Percentiles rank a stretch among this genome's conserved stretches.
Conservation (phyloP, 2,797 vertebrate species). For the Tokudaia muenninki region DNA sequence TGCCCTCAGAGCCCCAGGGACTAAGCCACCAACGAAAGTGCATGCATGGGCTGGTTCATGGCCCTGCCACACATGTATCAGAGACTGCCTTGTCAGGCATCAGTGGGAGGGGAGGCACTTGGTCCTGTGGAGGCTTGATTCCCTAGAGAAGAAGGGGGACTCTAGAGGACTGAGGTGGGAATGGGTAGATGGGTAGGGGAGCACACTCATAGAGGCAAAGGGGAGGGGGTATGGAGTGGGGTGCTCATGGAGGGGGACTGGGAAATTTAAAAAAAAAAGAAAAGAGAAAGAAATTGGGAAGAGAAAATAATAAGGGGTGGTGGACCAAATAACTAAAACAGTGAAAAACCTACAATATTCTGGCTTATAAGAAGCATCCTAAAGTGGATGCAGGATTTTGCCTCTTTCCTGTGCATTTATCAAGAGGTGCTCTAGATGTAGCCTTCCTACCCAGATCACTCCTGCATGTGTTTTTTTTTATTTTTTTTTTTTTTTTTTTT, state of each 20-base stretch:
- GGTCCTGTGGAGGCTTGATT: not conserved
- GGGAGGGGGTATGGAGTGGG: not conserved
- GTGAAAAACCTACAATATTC: not conserved
- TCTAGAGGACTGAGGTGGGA: not conserved
- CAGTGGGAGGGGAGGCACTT: not conserved
- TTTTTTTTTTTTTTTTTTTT: no score
- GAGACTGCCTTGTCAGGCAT: not conserved
- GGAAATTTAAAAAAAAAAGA: not conserved
- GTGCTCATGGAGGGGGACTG: not conserved
- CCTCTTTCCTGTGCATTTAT: not conserved
- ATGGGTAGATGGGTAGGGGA: not conserved
- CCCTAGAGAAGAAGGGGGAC: no score
- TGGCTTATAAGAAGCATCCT: not conserved
- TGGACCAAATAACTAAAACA: constrained; percentile 13
- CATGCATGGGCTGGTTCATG: not conserved
- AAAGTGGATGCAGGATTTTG: not conserved
- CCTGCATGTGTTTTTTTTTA: not conserved
- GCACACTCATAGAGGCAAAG: not conserved
- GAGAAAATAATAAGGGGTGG: constrained; percentile 18
- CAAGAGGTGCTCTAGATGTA: not conserved
- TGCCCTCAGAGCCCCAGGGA: not conserved
- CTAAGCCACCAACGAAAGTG: not conserved
- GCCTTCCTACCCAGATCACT: not conserved
- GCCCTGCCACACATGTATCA: not conserved
- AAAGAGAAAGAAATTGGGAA: constrained; percentile 31